Percentiles rank a stretch among this genome's conserved stretches.
phyloP scores from a whole-genome alignment of 2,113 vertebrate genomes.

The Ancistrus triradiatus region DNA sequence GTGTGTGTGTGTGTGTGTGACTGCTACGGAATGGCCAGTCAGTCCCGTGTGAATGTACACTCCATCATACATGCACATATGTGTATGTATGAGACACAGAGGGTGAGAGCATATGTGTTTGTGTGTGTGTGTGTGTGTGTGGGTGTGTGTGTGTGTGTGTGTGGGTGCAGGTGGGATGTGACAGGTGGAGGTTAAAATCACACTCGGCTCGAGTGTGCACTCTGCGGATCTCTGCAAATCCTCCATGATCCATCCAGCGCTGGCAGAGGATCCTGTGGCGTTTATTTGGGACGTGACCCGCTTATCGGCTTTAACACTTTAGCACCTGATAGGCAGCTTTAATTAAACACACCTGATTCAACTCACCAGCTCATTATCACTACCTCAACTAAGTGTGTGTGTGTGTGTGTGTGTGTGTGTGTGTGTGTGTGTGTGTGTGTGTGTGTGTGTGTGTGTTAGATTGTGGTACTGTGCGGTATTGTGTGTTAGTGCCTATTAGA shows the following conservation, averaged over 20 bases:
- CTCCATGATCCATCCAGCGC: slow-evolving; percentile 31
- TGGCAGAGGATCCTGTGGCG: slow-evolving; percentile 31
- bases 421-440: neutral
- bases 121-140: slow-evolving; percentile 4
- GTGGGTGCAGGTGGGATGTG: slow-evolving; percentile 40
- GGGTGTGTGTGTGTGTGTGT: slow-evolving; percentile 25
- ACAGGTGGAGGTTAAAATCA: slow-evolving; percentile 53
- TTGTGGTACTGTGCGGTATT: neutral
- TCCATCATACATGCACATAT: too few species aligned
- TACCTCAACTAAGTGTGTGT: neutral
- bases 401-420: slow-evolving; percentile 11
- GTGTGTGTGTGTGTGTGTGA: slow-evolving; percentile 4
- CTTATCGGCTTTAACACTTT: slow-evolving; percentile 34
- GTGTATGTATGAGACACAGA: neutral
- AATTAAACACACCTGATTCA: slow-evolving; percentile 34
- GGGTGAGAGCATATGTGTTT: neutral
- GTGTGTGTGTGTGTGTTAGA: neutral
- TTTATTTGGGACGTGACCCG: slow-evolving; percentile 34
- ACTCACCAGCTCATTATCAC: slow-evolving; percentile 19
- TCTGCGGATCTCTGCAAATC: slow-evolving; percentile 32
- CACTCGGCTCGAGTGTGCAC: slow-evolving; percentile 37
- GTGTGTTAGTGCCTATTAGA: neutral
- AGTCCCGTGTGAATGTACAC: too few species aligned
- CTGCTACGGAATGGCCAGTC: too few species aligned
- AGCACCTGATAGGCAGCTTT: slow-evolving; percentile 27